Conservation (phyloP, 2,113 vertebrate genomes). For the Ranitomeya variabilis region DNA sequence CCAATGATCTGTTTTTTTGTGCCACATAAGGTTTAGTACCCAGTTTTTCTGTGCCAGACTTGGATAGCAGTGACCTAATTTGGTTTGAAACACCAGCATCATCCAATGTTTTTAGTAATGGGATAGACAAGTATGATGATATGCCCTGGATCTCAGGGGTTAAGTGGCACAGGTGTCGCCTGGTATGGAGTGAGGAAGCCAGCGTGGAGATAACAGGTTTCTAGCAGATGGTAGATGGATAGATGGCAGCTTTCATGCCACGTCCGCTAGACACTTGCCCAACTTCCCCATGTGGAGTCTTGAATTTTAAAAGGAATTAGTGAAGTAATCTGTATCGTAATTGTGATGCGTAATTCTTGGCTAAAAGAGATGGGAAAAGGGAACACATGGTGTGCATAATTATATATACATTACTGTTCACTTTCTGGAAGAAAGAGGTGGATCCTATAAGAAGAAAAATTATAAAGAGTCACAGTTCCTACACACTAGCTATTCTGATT, state of each 20-base stretch:
- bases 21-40: neutral
- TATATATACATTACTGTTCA: slow-evolving; percentile 27
- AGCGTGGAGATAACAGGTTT: slow-evolving; percentile 44
- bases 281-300: slow-evolving; percentile 13
- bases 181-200: slow-evolving; percentile 14
- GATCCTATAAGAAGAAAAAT: neutral
- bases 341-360: slow-evolving; percentile 32
- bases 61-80: neutral
- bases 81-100: neutral
- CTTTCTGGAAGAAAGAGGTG: neutral
- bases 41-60: slow-evolving; percentile 10
- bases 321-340: slow-evolving; percentile 41
- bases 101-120: neutral
- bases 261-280: slow-evolving; percentile 25
- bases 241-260: slow-evolving; percentile 42
- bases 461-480: too few relatives aligned
- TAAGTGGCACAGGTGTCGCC: slow-evolving; percentile 48
- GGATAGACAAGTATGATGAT: too few relatives aligned
- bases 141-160: neutral
- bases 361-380: neutral
- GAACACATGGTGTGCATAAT: slow-evolving; percentile 36
- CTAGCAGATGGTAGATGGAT: slow-evolving; percentile 43
- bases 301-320: slow-evolving; percentile 45
- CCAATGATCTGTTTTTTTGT: slow-evolving; percentile 18
- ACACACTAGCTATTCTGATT: too few relatives aligned